Conservation (phyloP, 1,140 invertebrate species). For the Drosophila tristis region DNA sequence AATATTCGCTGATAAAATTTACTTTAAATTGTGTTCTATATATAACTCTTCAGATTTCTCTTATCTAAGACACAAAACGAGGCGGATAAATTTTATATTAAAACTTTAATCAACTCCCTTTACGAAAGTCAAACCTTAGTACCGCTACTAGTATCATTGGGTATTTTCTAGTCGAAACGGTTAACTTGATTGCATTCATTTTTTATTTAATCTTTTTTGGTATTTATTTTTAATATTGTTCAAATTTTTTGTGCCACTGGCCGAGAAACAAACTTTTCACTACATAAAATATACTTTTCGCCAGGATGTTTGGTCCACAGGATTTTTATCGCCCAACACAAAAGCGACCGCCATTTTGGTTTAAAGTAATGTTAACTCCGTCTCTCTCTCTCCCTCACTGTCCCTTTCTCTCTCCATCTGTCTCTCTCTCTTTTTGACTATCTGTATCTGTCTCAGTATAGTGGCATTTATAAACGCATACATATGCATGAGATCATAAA, state of each 20-base stretch:
- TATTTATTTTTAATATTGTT: too few relatives aligned
- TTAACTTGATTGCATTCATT: background rate
- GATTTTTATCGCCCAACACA: slow-evolving; percentile 34
- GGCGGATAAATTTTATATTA: too few relatives aligned
- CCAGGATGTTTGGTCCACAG: slow-evolving; percentile 6
- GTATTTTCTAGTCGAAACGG: too few relatives aligned
- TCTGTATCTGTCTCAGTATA: slow-evolving; percentile 26
- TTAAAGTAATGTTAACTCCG: slow-evolving; percentile 35
- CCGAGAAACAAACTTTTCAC: slow-evolving; percentile 7
- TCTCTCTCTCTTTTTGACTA: slow-evolving; percentile 8
- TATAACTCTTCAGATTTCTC: too few relatives aligned
- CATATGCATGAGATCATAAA: slow-evolving; percentile 79
- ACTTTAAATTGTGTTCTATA: too few relatives aligned
- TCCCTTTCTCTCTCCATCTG: background rate
- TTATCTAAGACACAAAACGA: too few relatives aligned
- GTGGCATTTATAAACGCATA: slow-evolving; percentile 73
- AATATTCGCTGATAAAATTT: too few relatives aligned
- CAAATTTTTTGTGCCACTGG: slow-evolving; percentile 8
- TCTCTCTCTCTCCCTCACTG: slow-evolving; percentile 6
- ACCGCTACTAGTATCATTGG: too few relatives aligned
- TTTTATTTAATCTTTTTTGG: background rate
- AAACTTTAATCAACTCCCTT: too few relatives aligned
- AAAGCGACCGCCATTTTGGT: slow-evolving; percentile 31
- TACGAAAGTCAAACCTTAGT: too few relatives aligned
- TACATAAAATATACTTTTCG: slow-evolving; percentile 16